Evolutionary conservation across 2,888 invertebrate species (phyloP), one percentile per base, ranked within the genome.

Genomic region (Scotopteryx bipunctaria): DNA sequence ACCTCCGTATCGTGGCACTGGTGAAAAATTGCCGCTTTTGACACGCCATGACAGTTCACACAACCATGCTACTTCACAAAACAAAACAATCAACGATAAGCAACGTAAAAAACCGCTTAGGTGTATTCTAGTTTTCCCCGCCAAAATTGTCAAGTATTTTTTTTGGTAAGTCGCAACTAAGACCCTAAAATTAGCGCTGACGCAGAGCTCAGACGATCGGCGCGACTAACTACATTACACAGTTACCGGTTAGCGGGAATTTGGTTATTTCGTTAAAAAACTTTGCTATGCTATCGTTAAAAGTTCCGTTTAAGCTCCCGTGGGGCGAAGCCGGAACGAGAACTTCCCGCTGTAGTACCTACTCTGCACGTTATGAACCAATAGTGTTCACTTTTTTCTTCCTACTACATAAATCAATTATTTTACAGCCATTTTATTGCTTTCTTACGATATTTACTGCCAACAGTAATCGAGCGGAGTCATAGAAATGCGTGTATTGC

Each of bases 241-340:
- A 45, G 51, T 51, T 55, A 52, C 73, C 76, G 77, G 83, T 80
- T 83, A 81, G 71, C 80, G 79, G 69, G 66, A 83, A 86, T 87
- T 87, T 76, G 75, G 82, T 88, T 86, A 90, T 87, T 86, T 82
- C 84, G 83, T 87, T 88, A 86, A 87, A 87, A 88, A 89, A 88
- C 85, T 89, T 72, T 68, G 72, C 69, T 61, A 63, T 68, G 80
- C 78, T 86, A 86, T 88, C 86, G 87, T 87, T 86, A 86, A 88
- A 90, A 89, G 86, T 88, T 90, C 73, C 66, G 77, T 76, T 81
- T 82, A 80, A 81, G 79, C 83, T 81, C 85, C 80, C 73, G 74
- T 69, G 83, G 82, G 74, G 72, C 67, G 67, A 70, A 71, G 67
- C 66, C 47, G 60, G 49, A 51, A 36, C 19, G 45, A 35, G 33